Evolutionary conservation across 2,888 invertebrate species (phyloP).

Genomic region (Chaitophorus viminalis): DNA sequence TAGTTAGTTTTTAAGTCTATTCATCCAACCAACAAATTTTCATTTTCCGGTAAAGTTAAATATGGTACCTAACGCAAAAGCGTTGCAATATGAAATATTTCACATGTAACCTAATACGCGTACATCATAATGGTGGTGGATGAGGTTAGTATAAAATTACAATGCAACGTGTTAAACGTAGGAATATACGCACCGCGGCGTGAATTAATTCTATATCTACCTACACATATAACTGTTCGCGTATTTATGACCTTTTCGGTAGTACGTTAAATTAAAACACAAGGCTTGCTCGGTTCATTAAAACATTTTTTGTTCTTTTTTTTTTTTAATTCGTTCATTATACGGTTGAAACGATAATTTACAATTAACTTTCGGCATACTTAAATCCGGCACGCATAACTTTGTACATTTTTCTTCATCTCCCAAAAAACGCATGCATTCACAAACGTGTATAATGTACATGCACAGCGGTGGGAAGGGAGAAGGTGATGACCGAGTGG

Average conservation of each 20-base stretch:
- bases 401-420: slow-evolving; percentile 49
- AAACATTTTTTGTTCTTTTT: not conserved
- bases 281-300: not conserved
- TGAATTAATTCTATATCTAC: not conserved
- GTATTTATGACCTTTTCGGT: not conserved
- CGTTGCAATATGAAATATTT: not conserved
- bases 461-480: no score
- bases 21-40: no score
- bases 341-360: slow-evolving; percentile 24
- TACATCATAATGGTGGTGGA: not conserved
- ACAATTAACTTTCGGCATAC: slow-evolving; percentile 17
- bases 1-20: no score
- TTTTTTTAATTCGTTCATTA: slow-evolving; percentile 22
- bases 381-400: slow-evolving; percentile 22
- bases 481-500: not conserved
- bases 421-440: not conserved
- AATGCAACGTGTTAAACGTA: not conserved
- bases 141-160: not conserved
- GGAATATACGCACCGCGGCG: not conserved
- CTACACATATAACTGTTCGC: not conserved
- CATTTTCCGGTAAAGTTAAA: no score
- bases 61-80: no score
- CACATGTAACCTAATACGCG: not conserved
- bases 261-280: slow-evolving; percentile 13
- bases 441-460: not conserved